phyloP scores from a whole-genome alignment of 2,888 invertebrate genomes.

The Coenonympha glycerion region DNA sequence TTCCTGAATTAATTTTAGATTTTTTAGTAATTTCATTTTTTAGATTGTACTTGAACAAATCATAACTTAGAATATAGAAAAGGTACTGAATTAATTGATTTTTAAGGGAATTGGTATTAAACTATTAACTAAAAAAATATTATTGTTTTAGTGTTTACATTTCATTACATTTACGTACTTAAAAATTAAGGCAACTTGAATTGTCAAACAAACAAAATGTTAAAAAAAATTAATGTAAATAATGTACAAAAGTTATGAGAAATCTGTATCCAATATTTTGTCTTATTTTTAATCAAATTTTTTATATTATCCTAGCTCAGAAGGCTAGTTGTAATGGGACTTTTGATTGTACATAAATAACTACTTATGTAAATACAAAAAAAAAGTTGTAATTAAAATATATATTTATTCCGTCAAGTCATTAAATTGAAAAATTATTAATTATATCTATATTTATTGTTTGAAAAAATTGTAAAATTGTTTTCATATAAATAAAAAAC shows the following conservation, averaged over 20 bases:
- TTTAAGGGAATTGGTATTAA: background rate
- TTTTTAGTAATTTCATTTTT: no score
- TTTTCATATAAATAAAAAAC: slow-evolving; percentile 67
- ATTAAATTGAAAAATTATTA: slow-evolving; percentile 57
- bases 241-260: slow-evolving; percentile 53
- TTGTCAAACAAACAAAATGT: background rate
- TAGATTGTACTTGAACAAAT: no score
- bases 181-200: background rate
- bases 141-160: background rate
- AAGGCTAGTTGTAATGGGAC: slow-evolving; percentile 44
- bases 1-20: no score
- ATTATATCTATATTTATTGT: slow-evolving; percentile 64
- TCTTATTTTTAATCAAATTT: slow-evolving; percentile 46
- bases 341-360: slow-evolving; percentile 61
- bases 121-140: no score
- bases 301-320: slow-evolving; percentile 53
- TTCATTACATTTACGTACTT: background rate
- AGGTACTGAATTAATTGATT: no score
- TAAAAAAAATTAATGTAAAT: slow-evolving; percentile 47
- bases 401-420: slow-evolving; percentile 68
- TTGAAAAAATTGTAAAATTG: slow-evolving; percentile 70
- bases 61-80: no score
- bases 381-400: slow-evolving; percentile 48
- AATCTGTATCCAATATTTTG: slow-evolving; percentile 38
- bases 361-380: slow-evolving; percentile 64